phyloP scores from a whole-genome alignment of 2,113 vertebrate species.

The Butastur rufipennis region DNA sequence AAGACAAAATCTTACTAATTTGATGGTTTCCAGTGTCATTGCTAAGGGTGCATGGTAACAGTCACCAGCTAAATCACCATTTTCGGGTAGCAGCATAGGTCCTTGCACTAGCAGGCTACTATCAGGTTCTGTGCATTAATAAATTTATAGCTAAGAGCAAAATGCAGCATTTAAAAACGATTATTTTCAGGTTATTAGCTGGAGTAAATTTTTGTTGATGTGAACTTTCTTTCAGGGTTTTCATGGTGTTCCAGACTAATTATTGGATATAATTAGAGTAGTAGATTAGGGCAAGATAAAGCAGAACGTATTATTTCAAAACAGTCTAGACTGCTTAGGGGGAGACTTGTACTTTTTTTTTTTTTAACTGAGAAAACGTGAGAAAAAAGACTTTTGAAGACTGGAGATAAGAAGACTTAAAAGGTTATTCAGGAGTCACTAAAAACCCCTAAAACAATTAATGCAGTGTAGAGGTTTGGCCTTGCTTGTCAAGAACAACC shows the following conservation, averaged over 20 bases:
- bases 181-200: neutral
- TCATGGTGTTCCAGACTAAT: constrained; percentile 25
- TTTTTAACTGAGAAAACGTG: neutral
- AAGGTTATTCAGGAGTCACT: neutral
- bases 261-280: constrained; percentile 42
- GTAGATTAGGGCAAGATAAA: neutral
- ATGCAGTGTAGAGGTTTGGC: neutral
- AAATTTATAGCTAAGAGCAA: constrained; percentile 18
- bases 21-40: neutral
- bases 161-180: constrained; percentile 7
- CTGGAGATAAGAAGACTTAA: neutral
- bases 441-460: neutral
- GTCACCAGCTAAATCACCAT: neutral
- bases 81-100: neutral
- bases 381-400: neutral
- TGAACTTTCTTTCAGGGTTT: constrained; percentile 32
- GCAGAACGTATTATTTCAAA: neutral
- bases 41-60: neutral
- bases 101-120: neutral
- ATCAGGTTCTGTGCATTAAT: neutral
- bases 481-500: neutral
- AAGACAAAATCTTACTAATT: neutral
- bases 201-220: neutral
- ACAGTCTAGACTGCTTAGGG: neutral
- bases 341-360: neutral